These are phyloP conservation scores for Drosophila azteca DNA, from an alignment of 1,140 invertebrate genomes.

Conservation along the genomic window DNA sequence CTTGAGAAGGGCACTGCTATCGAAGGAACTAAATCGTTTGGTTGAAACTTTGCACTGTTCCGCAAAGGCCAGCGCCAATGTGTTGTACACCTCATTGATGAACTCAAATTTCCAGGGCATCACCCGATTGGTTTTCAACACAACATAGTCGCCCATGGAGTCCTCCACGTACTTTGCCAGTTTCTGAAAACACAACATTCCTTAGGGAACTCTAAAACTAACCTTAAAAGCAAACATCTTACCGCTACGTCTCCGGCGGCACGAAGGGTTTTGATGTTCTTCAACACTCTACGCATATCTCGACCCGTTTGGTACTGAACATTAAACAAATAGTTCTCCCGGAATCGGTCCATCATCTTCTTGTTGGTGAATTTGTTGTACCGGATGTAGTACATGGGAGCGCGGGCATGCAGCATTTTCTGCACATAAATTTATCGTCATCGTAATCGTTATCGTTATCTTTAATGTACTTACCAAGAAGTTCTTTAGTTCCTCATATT, in stretches of 20 bases:
- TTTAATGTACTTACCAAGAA: constrained; percentile 39
- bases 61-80: constrained; percentile 58
- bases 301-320: constrained; percentile 75
- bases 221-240: constrained; percentile 3
- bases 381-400: constrained; percentile 66
- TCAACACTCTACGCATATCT: constrained; percentile 60
- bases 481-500: constrained; percentile 55
- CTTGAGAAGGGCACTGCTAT: constrained; percentile 23
- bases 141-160: constrained; percentile 73
- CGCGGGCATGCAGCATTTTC: constrained; percentile 77
- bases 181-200: constrained; percentile 32
- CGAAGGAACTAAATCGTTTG: too few relatives aligned
- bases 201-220: not conserved
- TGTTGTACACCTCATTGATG: constrained; percentile 77
- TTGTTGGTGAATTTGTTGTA: constrained; percentile 57
- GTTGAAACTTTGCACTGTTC: constrained; percentile 55
- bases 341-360: constrained; percentile 46
- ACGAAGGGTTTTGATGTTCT: constrained; percentile 51
- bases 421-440: too few relatives aligned
- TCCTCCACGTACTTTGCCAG: constrained; percentile 64
- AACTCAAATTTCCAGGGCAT: constrained; percentile 83
- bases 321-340: constrained; percentile 52
- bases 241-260: constrained; percentile 54
- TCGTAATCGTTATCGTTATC: too few relatives aligned
- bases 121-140: constrained; percentile 66